Base-by-base conservation (phyloP, 2,797 vertebrate species). In the Crocidura indochinensis region DNA sequence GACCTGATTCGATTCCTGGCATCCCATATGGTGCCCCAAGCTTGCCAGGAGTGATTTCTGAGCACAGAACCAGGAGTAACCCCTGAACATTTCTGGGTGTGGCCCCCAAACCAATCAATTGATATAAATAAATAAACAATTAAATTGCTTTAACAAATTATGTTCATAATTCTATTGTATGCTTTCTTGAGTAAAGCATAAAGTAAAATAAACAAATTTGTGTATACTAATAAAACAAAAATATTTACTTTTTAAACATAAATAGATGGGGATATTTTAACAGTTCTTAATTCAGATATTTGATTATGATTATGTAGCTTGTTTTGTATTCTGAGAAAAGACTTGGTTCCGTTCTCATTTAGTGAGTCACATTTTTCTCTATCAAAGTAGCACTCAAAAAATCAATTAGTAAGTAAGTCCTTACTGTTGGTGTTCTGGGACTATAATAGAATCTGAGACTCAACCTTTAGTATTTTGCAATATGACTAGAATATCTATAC, bases 171-270 rank as follows among this genome's bases (percentile, higher is more conserved):
- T 53, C 24, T 53, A 31, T 19, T 7, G n/a, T 27, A 67, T 44
- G 24, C 4, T 9, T 68, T 60, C 60, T 69, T 92, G 38, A 87
- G 27, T 77, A n/a, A n/a, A n/a, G n/a, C n/a, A n/a, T n/a, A n/a
- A n/a, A 93, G 51, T 47, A 69, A 31, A 69, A 51, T 92, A 93
- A 68, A 56, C 14, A 91, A 10, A 87, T 8, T 24, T n/a, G 51
- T 81, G 11, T 3, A n/a, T 69, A 84, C 68, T 69, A 81, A 68
- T 72, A 89, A 68, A 68, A n/a, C 12, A 17, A 56, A n/a, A n/a
- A n/a, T n/a, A n/a, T n/a, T n/a, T 56, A 56, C 17, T 64, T 24
- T 22, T 26, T n/a, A 79, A 93, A 83, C 47, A 1, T 12, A 67
- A 71, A 44, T 68, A 64, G 81, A 49, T 64, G 5, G 3, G 2